Base-by-base conservation (phyloP, 2,797 vertebrate genomes). In the Nyctibius grandis region DNA sequence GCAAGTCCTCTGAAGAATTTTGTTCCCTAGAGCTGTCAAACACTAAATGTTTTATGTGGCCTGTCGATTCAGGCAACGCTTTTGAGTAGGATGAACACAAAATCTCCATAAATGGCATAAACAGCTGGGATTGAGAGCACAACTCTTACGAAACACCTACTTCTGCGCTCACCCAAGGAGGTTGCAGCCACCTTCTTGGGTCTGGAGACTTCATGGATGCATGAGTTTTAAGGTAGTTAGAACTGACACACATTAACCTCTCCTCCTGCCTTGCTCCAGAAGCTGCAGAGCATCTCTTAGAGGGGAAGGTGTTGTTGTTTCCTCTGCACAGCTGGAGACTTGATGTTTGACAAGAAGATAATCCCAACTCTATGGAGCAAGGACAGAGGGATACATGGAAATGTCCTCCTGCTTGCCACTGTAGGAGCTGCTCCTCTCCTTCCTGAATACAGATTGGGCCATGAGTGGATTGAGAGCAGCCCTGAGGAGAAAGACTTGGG, bases 21-120 rank as follows among this genome's bases (percentile, higher is more conserved):
- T 5, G 51, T 16, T 74, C 50, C 34, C 22, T 8, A 4, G 54
- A 70, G 65, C 34, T 90, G 65, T 23, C 47, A 13, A 53, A 19
- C 3, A 0, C 45, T 15, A 4, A 48, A 36, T 25, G 20, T 50
- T 54, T 76, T 11, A 12, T 7, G 15, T 21, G 45, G 6, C 29
- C 29, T 14, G 1, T 38, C 1, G 0, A 36, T 56, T 47, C 31
- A 6, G 13, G 69, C 15, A 0, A 9, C 1, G 33, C 22, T 51
- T 51, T 9, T 17, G 50, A 42, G 23, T 12, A 12, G 50, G 53
- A 33, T 19, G 70, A 64, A 47, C 12, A 2, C 4, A 9, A 23
- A 63, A 72, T 20, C 44, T 64, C 82, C 87, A 11, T 18, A 14
- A 68, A 81, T 10, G 68, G 23, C 64, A 40, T n/a, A 23, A 25